A percentile compares a stretch with the other conserved stretches of the same genome.
Conservation (phyloP, 2,888 invertebrate species). For the Acronicta psi region DNA sequence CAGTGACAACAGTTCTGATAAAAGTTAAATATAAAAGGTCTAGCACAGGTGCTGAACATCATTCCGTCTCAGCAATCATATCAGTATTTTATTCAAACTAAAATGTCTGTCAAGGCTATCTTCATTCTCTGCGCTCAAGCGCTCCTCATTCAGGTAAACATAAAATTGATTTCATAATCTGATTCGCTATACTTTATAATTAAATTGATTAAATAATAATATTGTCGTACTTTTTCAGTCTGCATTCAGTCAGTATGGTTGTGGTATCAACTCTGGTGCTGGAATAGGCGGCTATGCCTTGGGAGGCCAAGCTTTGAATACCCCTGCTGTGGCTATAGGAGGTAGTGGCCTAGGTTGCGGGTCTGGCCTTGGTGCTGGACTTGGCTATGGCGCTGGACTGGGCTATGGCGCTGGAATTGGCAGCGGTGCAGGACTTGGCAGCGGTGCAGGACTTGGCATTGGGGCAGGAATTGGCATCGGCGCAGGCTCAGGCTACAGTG, state of each 20-base stretch:
- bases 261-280: slow-evolving; percentile 17
- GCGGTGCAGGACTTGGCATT: background rate
- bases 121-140: slow-evolving; percentile 36
- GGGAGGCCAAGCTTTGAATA: background rate
- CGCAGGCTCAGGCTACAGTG: background rate
- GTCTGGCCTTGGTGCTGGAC: too few relatives aligned
- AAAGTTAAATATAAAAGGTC: slow-evolving; percentile 18
- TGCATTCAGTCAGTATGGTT: slow-evolving; percentile 18
- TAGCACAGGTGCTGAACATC: background rate
- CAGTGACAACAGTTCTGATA: slow-evolving; percentile 21
- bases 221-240: slow-evolving; percentile 15
- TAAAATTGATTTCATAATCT: too few relatives aligned
- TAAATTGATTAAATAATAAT: background rate
- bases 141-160: slow-evolving; percentile 34
- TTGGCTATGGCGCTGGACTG: background rate
- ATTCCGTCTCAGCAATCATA: slow-evolving; percentile 20
- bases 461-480: slow-evolving; percentile 5
- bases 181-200: too few relatives aligned
- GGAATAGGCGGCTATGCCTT: slow-evolving; percentile 17
- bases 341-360: background rate
- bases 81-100: slow-evolving; percentile 12
- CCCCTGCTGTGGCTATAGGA: background rate
- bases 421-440: too few relatives aligned
- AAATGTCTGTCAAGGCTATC: slow-evolving; percentile 32
- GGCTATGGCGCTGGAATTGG: slow-evolving; percentile 1